Conservation (phyloP, 1,140 invertebrate genomes). For the Drosophila lacertosa region DNA sequence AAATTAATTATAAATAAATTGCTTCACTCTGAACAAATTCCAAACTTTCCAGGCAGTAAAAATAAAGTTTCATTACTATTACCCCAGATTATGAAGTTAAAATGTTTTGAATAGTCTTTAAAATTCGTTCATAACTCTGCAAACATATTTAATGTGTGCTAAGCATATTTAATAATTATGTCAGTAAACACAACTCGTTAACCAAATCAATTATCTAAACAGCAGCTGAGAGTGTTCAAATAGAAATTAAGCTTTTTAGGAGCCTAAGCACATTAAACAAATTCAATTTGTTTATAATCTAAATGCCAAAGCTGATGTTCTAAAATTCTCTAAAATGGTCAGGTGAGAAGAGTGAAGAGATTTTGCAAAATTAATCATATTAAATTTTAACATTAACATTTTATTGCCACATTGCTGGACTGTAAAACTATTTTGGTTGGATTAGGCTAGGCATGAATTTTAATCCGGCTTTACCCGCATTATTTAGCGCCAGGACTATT, state of each 20-base stretch:
- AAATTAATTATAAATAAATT: too few relatives aligned
- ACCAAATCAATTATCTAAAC: neutral
- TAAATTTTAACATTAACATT: neutral
- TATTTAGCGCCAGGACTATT: constrained; percentile 31
- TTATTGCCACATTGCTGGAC: neutral
- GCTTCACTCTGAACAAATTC: too few relatives aligned
- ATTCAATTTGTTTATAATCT: neutral
- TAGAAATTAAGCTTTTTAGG: neutral
- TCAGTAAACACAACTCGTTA: neutral
- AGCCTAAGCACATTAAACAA: neutral
- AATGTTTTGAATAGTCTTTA: too few relatives aligned
- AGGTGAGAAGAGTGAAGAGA: neutral
- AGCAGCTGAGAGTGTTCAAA: neutral
- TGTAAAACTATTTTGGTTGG: neutral
- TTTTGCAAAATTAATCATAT: neutral
- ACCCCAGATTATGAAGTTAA: too few relatives aligned
- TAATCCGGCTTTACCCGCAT: constrained; percentile 23
- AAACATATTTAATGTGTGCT: too few relatives aligned
- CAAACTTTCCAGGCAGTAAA: too few relatives aligned
- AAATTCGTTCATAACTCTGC: too few relatives aligned
- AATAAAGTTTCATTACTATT: too few relatives aligned
- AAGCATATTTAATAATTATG: too few relatives aligned
- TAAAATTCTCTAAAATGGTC: too few relatives aligned
- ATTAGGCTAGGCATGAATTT: constrained; percentile 7
- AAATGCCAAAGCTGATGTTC: too few relatives aligned